Percentiles rank a stretch among this genome's conserved stretches.
Conservation (phyloP, 2,113 vertebrate species). For the Cyprinodon tularosa region DNA sequence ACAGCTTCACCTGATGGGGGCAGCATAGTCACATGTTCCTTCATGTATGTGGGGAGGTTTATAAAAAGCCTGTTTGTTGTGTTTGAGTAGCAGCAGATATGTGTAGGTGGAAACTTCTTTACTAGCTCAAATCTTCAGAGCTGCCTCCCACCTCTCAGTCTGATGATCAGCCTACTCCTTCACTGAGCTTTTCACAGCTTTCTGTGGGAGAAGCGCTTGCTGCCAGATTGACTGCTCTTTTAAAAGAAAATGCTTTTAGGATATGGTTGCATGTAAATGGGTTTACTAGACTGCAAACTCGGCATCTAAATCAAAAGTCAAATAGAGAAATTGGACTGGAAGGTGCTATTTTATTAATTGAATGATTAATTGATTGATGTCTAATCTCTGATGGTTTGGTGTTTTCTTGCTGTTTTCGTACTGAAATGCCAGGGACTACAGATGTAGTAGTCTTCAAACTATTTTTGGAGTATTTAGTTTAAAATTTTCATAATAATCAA, state of each 20-base stretch:
- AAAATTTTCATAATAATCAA: no score
- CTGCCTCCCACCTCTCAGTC: slow-evolving; percentile 25
- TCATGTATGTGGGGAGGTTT: neutral
- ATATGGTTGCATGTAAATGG: neutral
- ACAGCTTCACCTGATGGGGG: slow-evolving; percentile 45
- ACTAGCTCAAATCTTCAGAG: slow-evolving; percentile 21
- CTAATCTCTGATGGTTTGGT: no score
- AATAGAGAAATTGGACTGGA: neutral
- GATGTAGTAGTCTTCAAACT: no score
- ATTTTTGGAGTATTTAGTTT: no score
- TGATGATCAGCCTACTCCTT: slow-evolving; percentile 32
- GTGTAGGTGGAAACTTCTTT: slow-evolving; percentile 42
- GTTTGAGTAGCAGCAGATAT: slow-evolving; percentile 14
- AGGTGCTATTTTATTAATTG: neutral
- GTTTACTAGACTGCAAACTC: neutral
- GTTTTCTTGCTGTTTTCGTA: no score
- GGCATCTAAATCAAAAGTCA: neutral
- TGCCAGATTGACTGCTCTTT: neutral
- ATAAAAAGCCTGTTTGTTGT: slow-evolving; percentile 40
- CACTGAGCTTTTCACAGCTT: slow-evolving; percentile 24
- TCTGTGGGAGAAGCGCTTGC: neutral
- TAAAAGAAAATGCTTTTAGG: neutral
- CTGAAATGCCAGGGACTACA: no score
- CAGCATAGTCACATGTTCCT: slow-evolving; percentile 28
- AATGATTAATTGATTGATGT: no score